Evolutionary conservation across 2,797 vertebrate species (phyloP).

Genomic region (Phaenicophaeus curvirostris): DNA sequence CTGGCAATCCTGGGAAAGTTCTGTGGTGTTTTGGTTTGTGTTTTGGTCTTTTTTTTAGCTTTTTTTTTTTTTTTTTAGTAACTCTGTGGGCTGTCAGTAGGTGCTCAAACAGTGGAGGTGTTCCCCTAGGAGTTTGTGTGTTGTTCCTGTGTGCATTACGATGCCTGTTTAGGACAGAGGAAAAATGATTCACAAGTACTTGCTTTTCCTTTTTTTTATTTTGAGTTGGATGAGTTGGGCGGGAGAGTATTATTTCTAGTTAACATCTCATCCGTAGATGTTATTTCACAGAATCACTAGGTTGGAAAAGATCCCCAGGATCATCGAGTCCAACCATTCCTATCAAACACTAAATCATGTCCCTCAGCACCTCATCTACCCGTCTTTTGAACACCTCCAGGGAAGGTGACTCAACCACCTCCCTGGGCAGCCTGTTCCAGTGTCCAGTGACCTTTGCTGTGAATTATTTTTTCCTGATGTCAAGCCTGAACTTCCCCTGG

Average conservation of each 20-base stretch:
- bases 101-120: neutral
- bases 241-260: neutral
- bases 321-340: too few species aligned
- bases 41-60: too few species aligned
- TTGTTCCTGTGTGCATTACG: neutral
- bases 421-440: too few species aligned
- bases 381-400: too few species aligned
- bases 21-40: neutral
- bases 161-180: neutral
- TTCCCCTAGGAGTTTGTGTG: neutral
- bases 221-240: neutral
- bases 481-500: too few species aligned
- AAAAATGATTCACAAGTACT: neutral
- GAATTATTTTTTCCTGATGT: too few species aligned
- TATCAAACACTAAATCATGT: too few species aligned
- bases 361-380: too few species aligned
- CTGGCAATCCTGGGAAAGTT: neutral
- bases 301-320: too few species aligned
- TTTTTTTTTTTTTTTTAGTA: neutral
- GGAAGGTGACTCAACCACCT: too few species aligned
- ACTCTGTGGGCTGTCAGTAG: neutral
- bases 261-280: neutral
- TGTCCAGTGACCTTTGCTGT: too few species aligned
- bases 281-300: neutral
- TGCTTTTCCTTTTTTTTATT: neutral